phyloP scores from a whole-genome alignment of 2,113 vertebrate species.

The Rhinogobius similis region DNA sequence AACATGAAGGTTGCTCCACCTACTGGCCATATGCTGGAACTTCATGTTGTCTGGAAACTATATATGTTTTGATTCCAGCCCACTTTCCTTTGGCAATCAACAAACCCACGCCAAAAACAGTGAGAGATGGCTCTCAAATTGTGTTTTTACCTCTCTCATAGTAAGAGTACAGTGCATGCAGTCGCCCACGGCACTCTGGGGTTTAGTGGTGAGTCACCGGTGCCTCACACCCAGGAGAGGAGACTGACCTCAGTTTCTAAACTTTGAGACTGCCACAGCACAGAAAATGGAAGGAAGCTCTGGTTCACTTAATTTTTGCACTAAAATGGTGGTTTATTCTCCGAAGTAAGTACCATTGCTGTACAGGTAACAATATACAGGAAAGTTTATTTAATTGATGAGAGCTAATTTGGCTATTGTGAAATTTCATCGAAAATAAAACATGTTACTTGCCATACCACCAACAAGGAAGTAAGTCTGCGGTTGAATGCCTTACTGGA shows the following conservation, averaged over 20 bases:
- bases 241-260: slow-evolving; percentile 16
- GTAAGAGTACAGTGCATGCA: neutral
- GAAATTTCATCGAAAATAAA: neutral
- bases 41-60: slow-evolving; percentile 8
- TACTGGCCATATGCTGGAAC: slow-evolving; percentile 45
- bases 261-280: neutral
- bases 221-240: no score
- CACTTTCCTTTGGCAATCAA: neutral
- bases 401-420: neutral
- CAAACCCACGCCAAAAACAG: neutral
- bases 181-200: slow-evolving; percentile 14
- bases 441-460: neutral
- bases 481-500: neutral
- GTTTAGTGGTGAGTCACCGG: slow-evolving; percentile 38
- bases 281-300: neutral
- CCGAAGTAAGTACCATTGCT: neutral
- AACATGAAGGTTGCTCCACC: slow-evolving; percentile 37
- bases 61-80: neutral
- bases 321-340: neutral
- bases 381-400: neutral
- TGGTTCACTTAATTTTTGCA: neutral
- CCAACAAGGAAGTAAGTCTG: neutral
- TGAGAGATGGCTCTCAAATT: neutral
- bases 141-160: neutral
- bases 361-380: neutral